phyloP scores from a whole-genome alignment of 2,113 vertebrate species.

The Eleginops maclovinus region DNA sequence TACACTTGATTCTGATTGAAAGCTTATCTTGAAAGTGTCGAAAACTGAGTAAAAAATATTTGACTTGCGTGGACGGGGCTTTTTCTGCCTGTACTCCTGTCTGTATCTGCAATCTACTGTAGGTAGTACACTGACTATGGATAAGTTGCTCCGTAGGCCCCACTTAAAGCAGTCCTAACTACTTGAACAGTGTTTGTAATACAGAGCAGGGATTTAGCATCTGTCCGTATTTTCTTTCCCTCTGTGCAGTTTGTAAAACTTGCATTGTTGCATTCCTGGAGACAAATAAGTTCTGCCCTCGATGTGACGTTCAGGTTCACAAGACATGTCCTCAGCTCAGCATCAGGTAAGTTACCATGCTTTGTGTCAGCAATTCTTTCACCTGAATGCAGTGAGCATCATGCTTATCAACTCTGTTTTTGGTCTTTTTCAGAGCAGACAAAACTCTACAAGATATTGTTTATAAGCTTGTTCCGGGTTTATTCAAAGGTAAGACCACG shows the following conservation, averaged over 20 bases:
- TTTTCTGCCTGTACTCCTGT: too few species aligned
- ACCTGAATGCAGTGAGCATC: background rate
- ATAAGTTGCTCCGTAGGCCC: too few species aligned
- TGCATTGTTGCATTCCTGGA: constrained; percentile 96
- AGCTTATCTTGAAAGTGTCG: too few species aligned
- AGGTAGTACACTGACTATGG: too few species aligned
- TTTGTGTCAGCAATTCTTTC: background rate
- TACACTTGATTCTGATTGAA: too few species aligned
- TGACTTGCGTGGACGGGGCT: too few species aligned
- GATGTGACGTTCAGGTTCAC: constrained; percentile 94
- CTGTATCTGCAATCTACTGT: too few species aligned
- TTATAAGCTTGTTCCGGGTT: constrained; percentile 94
- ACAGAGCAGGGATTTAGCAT: background rate
- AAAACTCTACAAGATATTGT: constrained; percentile 97
- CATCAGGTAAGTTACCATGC: constrained; percentile 83
- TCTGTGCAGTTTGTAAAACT: constrained; percentile 89
- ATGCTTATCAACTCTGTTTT: fast-evolving
- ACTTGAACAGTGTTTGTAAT: background rate
- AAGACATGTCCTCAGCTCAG: constrained; percentile 94
- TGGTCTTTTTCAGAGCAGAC: constrained; percentile 85
- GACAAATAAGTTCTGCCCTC: constrained; percentile 95
- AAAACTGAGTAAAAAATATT: too few species aligned
- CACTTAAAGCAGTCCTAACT: too few species aligned
- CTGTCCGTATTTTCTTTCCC: background rate
- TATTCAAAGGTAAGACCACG: constrained; percentile 90